Evolutionary conservation across 1,140 invertebrate genomes (phyloP), one percentile per base, ranked within the genome.

Genomic region (Spodoptera litura): DNA sequence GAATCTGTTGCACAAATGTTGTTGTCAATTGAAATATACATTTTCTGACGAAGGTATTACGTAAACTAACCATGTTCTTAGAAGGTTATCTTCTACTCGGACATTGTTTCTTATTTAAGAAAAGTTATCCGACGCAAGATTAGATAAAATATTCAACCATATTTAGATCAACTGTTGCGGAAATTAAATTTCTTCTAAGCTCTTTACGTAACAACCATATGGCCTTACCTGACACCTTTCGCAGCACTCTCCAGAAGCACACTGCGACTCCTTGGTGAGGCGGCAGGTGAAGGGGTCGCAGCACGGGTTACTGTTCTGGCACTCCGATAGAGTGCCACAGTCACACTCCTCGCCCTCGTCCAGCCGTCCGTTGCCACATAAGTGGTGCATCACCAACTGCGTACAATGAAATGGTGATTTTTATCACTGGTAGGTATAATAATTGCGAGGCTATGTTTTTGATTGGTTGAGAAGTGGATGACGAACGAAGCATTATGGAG

Each of bases 281-380:
- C 98, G 97, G 94, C 99, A 99, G 20, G 98, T 99, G 89, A 98
- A 97, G 70, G 98, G 98, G 95, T 99, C 98, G 95, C 99, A 99
- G 94, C 99, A 99, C 2, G 98, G 98, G 95, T 99, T 98, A 52
- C 95, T 95, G 73, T 96, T 95, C 27, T 96, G 95, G 95, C 99
- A 99, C 83, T 99, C 97, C 78, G 98, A 96, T 80, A 97, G 96
- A 55, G 96, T 96, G 27, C 98, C 98, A 92, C 98, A 98, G 94
- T 98, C 98, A 93, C 99, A 99, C 90, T 99, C 97, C 95, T 99
- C 99, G 20, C 98, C 98, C 78, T 99, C 97, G 88, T 99, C 98
- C n/a, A 99, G 96, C 73, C 98, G 95, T 66, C 97, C 97, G 95
- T 99, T 99, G 79, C 99, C 99, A 95, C 99, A 99, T 73, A 96